Base-by-base conservation (phyloP, 2,113 vertebrate genomes). In the Dendropsophus ebraccatus region DNA sequence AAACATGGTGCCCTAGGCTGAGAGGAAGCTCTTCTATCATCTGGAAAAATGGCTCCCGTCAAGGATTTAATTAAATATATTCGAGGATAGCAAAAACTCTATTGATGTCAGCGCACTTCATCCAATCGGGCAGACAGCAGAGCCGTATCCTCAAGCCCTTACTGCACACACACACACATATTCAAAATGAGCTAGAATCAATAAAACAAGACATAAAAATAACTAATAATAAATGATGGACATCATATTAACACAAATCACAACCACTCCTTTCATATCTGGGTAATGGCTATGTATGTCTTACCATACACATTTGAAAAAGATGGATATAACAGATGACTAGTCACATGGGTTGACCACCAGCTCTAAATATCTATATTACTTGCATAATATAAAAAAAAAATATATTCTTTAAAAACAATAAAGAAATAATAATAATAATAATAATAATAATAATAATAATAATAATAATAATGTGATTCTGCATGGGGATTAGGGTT, bases 31-130 rank as follows among this genome's bases (percentile, higher is more conserved):
- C 62, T 54, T 83, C 81, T 25, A 72, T 72, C 62, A 70, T 54
- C 47, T 49, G 52, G 67, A 72, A 73, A 83, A 83, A 83, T 83
- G 49, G 67, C 30, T 83, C 30, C n/a, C 35, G 69, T 83, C 81
- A 82, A 54, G 47, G 41, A 70, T 52, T 52, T 82, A 82, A 82
- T 82, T 82, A 70, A 82, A 82, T 67, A 82, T 35, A 69, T 82
- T 32, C 13, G 13, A n/a, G 28, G 49, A 60, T n/a, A 47, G 41
- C 23, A 52, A 19, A 70, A 70, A 47, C 16, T 2, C 79, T 54
- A 35, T 70, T 54, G 50, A 67, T 50, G 81, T 70, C 81, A 69
- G 41, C 65, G 56, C n/a, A 41, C 58, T 65, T 62, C 23, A 81
- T 30, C 58, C 35, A 62, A 65, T 65, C 58, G 47, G 4, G 58